A percentile compares a stretch with the other conserved stretches of the same genome.
Conservation (phyloP, 2,888 invertebrate genomes). For the Macroteleia sp. region DNA sequence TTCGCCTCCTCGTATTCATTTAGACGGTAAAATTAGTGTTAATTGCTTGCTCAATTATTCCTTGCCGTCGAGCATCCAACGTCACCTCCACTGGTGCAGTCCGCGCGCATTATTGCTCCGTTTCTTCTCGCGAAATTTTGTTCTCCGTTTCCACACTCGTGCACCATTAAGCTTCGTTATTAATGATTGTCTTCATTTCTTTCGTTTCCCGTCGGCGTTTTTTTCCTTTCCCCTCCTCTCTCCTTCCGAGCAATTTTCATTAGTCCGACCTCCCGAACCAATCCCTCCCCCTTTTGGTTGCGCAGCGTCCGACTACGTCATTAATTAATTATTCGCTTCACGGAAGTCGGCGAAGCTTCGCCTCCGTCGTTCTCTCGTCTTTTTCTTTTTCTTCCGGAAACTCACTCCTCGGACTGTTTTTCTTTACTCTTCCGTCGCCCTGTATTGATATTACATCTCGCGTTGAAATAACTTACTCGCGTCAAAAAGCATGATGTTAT, state of each 20-base stretch:
- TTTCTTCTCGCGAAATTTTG: slow-evolving; percentile 52
- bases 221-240: slow-evolving; percentile 1
- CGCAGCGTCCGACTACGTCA: slow-evolving; percentile 44
- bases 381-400: slow-evolving; percentile 18
- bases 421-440: slow-evolving; percentile 32
- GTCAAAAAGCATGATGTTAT: slow-evolving; percentile 40
- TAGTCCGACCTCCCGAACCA: slow-evolving; percentile 38
- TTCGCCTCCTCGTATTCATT: slow-evolving; percentile 49
- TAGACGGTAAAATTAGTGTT: slow-evolving; percentile 57
- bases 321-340: slow-evolving; percentile 62
- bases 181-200: slow-evolving; percentile 64
- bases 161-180: slow-evolving; percentile 62
- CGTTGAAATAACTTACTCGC: slow-evolving; percentile 41
- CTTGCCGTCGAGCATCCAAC: slow-evolving; percentile 52
- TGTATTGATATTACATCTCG: slow-evolving; percentile 54
- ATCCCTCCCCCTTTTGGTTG: slow-evolving; percentile 15
- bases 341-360: slow-evolving; percentile 29
- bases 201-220: slow-evolving; percentile 21
- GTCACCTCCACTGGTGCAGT: slow-evolving; percentile 22
- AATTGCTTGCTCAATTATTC: slow-evolving; percentile 65
- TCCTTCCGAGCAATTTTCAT: slow-evolving; percentile 51
- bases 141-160: slow-evolving; percentile 46
- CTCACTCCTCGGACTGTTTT: slow-evolving; percentile 32
- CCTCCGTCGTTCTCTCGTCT: neutral
- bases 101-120: slow-evolving; percentile 46